Base-by-base conservation (phyloP, 2,797 vertebrate genomes). In the Poeciliopsis turneri region DNA sequence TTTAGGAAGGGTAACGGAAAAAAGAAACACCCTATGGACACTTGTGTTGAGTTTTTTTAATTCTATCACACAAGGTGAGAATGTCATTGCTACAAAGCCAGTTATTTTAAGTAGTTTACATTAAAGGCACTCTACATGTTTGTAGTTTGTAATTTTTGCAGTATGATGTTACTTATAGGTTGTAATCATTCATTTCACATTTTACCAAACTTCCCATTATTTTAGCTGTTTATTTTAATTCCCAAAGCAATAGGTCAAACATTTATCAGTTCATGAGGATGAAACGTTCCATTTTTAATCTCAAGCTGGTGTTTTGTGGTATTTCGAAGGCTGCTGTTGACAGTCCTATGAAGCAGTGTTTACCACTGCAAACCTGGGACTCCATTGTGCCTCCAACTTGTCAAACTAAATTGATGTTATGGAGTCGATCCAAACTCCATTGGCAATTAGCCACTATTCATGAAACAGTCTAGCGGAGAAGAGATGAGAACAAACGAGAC, bases 381-480 rank as follows among this genome's bases (percentile, higher is more conserved):
- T 93, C 85, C 82, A 94, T 94, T 93, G 94, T 91, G 87, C 86
- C 79, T 83, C 79, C 78, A 80, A 89, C 93, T 93, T 92, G 90
- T 95, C 93, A 92, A 92, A 92, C 83, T 86, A 92, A 94, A 94
- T 93, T 93, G 88, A 92, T 94, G 93, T 94, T 91, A 86, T 91
- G 87, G 90, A 94, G 90, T 75, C 79, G 79, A 88, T 94, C 91
- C 93, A 92, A 93, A 87, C 86, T 89, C 89, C 83, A 87, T 86
- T 91, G 85, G 90, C 91, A 95, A 95, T 95, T 94, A 94, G 91
- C 89, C 84, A 80, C 88, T 84, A 94, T 95, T 95, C 89, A 95
- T 95, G 89, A 94, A 90, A 93, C 90, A 86, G 85, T 82, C 74
- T 80, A 89, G 85, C 28, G 20, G 84, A 76, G 59, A 84, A 82